phyloP scores from a whole-genome alignment of 1,140 invertebrate species.

The Cepaea nemoralis region DNA sequence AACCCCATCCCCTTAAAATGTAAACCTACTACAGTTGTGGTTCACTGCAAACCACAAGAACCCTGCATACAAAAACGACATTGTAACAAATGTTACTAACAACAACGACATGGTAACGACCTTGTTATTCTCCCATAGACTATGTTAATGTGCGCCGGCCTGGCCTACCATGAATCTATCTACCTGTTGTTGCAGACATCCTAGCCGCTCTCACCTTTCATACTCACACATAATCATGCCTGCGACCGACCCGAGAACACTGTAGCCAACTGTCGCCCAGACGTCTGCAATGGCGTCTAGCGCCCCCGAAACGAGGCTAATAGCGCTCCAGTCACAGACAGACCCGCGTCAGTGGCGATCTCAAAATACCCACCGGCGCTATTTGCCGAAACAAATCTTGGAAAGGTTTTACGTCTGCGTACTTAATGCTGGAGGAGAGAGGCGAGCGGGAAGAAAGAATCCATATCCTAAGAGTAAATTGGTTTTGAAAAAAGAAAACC shows the following conservation, averaged over 20 bases:
- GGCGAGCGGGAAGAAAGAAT: not conserved
- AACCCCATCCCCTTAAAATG: no score
- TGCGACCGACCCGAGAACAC: not conserved
- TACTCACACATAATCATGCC: not conserved
- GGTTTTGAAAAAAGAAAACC: not conserved
- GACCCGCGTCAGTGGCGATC: constrained; percentile 23
- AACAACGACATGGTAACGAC: no score
- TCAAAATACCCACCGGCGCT: constrained; percentile 28
- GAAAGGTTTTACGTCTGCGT: constrained; percentile 18
- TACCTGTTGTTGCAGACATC: constrained; percentile 3
- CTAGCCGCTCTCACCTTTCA: not conserved
- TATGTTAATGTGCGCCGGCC: no score
- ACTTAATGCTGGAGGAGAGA: not conserved
- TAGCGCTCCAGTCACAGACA: constrained; percentile 15
- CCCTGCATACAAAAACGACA: no score
- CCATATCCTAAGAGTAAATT: not conserved
- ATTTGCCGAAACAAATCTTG: constrained; percentile 20
- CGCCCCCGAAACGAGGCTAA: constrained; percentile 24
- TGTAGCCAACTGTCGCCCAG: constrained; percentile 2
- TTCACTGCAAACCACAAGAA: no score
- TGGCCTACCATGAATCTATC: not conserved
- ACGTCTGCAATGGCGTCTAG: constrained; percentile 21
- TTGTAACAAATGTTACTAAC: no score
- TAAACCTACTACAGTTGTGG: no score
- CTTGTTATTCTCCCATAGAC: no score